These are phyloP conservation scores for Trachemys scripta DNA, from an alignment of 2,113 vertebrate genomes.

Conservation along the genomic window DNA sequence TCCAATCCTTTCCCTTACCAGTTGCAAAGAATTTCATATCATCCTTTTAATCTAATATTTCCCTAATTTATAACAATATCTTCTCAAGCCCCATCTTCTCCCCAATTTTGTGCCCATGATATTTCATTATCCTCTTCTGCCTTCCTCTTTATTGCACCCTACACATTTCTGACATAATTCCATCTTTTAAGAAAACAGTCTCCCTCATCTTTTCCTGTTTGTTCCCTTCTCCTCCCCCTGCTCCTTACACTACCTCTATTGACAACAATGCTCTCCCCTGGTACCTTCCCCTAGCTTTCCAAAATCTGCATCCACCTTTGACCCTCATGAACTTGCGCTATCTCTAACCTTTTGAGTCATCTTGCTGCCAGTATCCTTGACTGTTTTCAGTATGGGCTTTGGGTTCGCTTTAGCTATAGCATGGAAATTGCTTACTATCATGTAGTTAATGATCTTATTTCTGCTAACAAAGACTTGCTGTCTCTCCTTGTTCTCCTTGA, in stretches of 20 bases:
- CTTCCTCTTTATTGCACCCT: slow-evolving; percentile 46
- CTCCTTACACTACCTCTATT: slow-evolving; percentile 5
- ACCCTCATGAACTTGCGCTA: background rate
- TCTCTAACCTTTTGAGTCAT: background rate
- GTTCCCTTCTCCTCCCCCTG: background rate
- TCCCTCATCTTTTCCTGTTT: background rate
- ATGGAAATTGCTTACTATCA: slow-evolving; percentile 49
- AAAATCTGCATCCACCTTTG: background rate
- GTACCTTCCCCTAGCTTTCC: background rate
- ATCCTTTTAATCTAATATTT: slow-evolving; percentile 25
- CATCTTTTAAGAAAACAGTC: background rate
- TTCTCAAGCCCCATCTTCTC: slow-evolving; percentile 28
- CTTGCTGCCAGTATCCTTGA: background rate
- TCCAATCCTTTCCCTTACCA: slow-evolving; percentile 44
- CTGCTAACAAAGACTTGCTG: slow-evolving; percentile 22
- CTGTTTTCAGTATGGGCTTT: slow-evolving; percentile 26
- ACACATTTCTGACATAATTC: background rate
- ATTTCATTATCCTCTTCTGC: slow-evolving; percentile 33
- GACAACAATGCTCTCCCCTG: background rate
- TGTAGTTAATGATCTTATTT: slow-evolving; percentile 17
- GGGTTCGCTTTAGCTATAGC: slow-evolving; percentile 27
- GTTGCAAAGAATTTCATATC: slow-evolving; percentile 56
- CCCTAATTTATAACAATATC: slow-evolving; percentile 49
- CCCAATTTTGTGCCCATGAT: slow-evolving; percentile 44
- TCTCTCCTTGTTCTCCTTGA: background rate